These are phyloP conservation scores for Carcharodon carcharias DNA, from an alignment of 2,797 vertebrate species.

Conservation along the genomic window DNA sequence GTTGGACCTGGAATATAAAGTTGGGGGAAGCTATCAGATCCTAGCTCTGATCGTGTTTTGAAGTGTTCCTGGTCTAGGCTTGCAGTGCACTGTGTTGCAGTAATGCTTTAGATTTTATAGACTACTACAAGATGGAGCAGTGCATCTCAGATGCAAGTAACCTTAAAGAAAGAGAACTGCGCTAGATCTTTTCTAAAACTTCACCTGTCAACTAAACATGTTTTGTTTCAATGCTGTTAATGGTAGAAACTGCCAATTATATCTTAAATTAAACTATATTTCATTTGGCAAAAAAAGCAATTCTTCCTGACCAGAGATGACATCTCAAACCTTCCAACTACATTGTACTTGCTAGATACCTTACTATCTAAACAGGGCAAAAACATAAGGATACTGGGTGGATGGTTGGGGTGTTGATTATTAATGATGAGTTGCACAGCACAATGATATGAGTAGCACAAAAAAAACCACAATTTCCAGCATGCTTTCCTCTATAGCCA, in stretches of 20 bases:
- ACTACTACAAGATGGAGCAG: neutral
- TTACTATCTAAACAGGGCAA: neutral
- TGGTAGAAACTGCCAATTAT: neutral
- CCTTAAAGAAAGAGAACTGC: neutral
- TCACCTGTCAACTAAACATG: neutral
- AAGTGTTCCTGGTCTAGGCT: neutral
- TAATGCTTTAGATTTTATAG: neutral
- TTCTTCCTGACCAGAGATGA: neutral
- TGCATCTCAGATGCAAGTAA: neutral
- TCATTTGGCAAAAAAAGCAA: neutral
- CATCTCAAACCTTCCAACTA: neutral
- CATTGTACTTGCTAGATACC: neutral
- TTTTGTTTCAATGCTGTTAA: neutral
- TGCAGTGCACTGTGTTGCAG: neutral
- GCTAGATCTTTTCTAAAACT: neutral
- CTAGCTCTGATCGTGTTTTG: neutral
- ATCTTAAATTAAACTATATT: neutral
- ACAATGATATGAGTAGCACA: slow-evolving; percentile 28
- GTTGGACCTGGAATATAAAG: neutral
- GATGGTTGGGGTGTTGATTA: slow-evolving; percentile 33
- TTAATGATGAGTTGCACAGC: slow-evolving; percentile 22
- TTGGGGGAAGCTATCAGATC: neutral
- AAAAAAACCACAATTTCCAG: slow-evolving; percentile 3
- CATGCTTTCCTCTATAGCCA: slow-evolving; percentile 42
- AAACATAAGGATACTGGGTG: neutral